phyloP scores from a whole-genome alignment of 2,888 invertebrate genomes.

The Pachliopta kotzebuea region DNA sequence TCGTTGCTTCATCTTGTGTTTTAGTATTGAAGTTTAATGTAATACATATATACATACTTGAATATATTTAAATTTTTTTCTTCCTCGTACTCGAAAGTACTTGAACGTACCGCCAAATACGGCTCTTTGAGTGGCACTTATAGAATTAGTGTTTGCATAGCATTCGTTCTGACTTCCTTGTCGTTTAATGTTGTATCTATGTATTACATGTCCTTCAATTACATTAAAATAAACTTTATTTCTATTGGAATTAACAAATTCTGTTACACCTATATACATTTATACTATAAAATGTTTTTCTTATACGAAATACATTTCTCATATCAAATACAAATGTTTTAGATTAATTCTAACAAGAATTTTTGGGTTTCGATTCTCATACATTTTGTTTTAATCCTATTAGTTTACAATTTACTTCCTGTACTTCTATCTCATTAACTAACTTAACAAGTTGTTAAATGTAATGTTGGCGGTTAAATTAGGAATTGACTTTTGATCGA shows the following conservation, averaged over 20 bases:
- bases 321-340: no score
- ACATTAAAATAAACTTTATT: conserved; percentile 9
- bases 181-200: conserved; percentile 9
- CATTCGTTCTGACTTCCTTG: conserved; percentile 31
- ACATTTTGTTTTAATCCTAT: no score
- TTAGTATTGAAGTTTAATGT: conserved; percentile 7
- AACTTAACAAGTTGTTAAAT: no score
- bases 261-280: not conserved
- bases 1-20: conserved; percentile 7
- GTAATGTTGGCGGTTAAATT: no score
- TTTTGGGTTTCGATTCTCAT: no score
- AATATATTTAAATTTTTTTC: conserved; percentile 31
- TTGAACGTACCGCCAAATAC: conserved; percentile 31
- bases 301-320: not conserved
- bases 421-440: no score
- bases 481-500: not conserved
- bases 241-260: conserved; percentile 2
- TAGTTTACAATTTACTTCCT: no score
- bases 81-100: conserved; percentile 33
- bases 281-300: not conserved
- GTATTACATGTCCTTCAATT: conserved; percentile 17
- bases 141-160: conserved; percentile 35
- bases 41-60: conserved; percentile 13
- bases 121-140: conserved; percentile 33
- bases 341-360: no score